phyloP scores from a whole-genome alignment of 1,140 invertebrate species.

The Cyclargus thomasi region DNA sequence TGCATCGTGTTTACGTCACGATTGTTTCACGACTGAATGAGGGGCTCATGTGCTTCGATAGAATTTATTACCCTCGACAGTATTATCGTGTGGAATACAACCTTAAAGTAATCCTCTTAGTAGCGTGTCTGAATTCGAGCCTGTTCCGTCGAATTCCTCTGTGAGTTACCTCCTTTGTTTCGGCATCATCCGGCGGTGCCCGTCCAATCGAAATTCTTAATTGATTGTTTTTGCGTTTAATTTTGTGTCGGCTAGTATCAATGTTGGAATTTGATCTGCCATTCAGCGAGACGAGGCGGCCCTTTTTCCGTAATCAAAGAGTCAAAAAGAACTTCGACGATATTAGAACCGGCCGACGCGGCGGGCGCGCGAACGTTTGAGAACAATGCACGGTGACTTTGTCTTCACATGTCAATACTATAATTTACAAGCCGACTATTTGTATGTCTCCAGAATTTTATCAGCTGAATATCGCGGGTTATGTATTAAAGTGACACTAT shows the following conservation, averaged over 20 bases:
- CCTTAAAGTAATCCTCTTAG: no score
- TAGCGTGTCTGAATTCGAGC: not conserved
- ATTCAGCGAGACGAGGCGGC: constrained; percentile 48
- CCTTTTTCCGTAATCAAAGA: constrained; percentile 48
- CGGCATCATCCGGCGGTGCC: not conserved
- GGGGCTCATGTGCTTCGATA: no score
- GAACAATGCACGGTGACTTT: not conserved
- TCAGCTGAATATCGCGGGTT: no score
- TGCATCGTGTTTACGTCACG: no score
- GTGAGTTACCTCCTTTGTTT: not conserved
- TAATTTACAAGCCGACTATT: not conserved
- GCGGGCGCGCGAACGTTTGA: not conserved
- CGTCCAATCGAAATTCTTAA: not conserved
- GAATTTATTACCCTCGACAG: no score
- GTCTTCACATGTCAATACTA: not conserved
- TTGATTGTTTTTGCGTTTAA: constrained; percentile 32
- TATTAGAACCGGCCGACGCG: not conserved
- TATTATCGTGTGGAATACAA: no score
- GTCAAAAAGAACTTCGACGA: constrained; percentile 43
- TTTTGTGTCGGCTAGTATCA: not conserved
- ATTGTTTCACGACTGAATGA: no score
- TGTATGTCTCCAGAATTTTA: not conserved
- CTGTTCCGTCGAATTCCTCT: not conserved
- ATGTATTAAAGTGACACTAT: no score
- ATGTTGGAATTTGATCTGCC: constrained; percentile 27